phyloP scores from a whole-genome alignment of 2,888 invertebrate genomes.

The Cabera pusaria region DNA sequence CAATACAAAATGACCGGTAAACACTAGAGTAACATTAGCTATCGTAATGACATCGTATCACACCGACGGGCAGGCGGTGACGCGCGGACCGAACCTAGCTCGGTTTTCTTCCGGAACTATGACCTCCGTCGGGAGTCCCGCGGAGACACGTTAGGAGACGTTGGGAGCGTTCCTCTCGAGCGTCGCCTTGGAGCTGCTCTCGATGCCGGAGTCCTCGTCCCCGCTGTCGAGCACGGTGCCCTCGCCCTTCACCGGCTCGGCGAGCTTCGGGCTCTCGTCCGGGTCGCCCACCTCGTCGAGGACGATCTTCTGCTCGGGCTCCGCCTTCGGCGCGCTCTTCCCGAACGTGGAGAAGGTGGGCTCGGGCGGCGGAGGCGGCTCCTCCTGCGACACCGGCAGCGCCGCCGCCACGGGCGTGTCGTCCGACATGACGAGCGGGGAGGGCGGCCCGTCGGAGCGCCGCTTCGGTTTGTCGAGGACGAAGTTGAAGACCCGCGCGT shows the following conservation, averaged over 20 bases:
- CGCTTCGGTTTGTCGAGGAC: slow-evolving; percentile 67
- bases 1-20: slow-evolving; percentile 21
- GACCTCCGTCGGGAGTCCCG: too few relatives aligned
- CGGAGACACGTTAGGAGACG: slow-evolving; percentile 55
- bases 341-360: slow-evolving; percentile 85
- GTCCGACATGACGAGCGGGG: slow-evolving; percentile 70
- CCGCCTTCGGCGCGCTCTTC: slow-evolving; percentile 60
- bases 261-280: slow-evolving; percentile 49
- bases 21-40: slow-evolving; percentile 30
- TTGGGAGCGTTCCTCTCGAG: slow-evolving; percentile 75
- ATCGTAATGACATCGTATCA: slow-evolving; percentile 42
- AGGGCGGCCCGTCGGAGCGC: slow-evolving; percentile 38
- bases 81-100: slow-evolving; percentile 7
- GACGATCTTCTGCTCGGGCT: slow-evolving; percentile 59
- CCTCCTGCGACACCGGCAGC: slow-evolving; percentile 50
- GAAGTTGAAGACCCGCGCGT: slow-evolving; percentile 71
- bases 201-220: slow-evolving; percentile 86
- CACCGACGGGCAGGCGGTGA: slow-evolving; percentile 22
- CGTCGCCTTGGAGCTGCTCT: slow-evolving; percentile 84
- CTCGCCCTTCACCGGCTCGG: slow-evolving; percentile 78
- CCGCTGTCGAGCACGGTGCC: slow-evolving; percentile 85
- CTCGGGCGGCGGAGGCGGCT: slow-evolving; percentile 53
- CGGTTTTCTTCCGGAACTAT: background rate
- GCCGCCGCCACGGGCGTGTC: slow-evolving; percentile 66
- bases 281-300: slow-evolving; percentile 46